These are phyloP conservation scores for Lepidocolaptes lacrymiger DNA, from an alignment of 2,797 vertebrate genomes.

Conservation along the genomic window DNA sequence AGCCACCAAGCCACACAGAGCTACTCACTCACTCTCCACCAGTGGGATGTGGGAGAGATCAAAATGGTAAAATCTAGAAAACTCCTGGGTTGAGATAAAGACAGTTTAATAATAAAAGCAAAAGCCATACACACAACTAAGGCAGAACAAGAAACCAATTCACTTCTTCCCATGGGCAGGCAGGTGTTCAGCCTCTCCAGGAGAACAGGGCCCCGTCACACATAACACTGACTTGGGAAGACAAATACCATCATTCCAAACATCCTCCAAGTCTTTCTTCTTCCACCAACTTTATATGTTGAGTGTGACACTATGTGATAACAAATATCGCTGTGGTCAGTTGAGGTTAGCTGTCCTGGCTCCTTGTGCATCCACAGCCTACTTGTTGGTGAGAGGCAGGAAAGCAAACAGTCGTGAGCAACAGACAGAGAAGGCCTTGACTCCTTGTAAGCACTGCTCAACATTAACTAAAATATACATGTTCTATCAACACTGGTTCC, in stretches of 20 bases:
- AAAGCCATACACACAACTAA: background rate
- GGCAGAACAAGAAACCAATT: background rate
- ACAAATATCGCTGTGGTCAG: background rate
- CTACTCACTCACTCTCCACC: background rate
- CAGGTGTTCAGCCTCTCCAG: background rate
- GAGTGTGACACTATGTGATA: no score
- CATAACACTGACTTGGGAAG: rapidly evolving
- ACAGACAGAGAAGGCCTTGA: background rate
- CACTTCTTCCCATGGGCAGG: background rate
- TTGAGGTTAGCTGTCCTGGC: background rate
- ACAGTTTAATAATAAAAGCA: background rate
- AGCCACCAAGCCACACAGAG: background rate
- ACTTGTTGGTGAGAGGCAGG: background rate
- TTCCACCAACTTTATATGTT: background rate
- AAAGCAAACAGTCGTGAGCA: rapidly evolving
- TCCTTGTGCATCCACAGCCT: background rate
- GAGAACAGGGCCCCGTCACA: background rate
- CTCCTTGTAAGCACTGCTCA: background rate
- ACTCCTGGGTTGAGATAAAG: background rate
- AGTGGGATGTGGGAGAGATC: background rate
- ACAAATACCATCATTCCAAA: background rate
- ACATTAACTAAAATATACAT: background rate
- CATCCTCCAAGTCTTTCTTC: background rate
- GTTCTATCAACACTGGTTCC: background rate
- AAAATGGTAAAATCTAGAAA: background rate